phyloP scores from a whole-genome alignment of 1,140 invertebrate species.

The Chironomus striatipennis region DNA sequence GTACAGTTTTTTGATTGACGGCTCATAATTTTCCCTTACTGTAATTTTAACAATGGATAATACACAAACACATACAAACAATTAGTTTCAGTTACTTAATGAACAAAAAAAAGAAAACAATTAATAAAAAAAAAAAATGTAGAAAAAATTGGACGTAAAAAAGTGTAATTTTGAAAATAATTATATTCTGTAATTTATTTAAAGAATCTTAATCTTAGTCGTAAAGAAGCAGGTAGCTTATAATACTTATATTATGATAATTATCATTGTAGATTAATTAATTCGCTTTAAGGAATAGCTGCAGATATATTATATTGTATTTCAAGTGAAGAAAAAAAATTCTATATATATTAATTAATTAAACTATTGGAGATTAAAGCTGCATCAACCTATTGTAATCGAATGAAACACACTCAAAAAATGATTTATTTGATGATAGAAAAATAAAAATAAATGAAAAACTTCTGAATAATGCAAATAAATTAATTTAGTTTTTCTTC shows the following conservation, averaged over 20 bases:
- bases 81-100: conserved; percentile 8
- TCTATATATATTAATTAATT: neutral
- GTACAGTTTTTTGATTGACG: neutral
- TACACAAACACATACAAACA: neutral
- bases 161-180: neutral
- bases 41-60: neutral
- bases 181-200: conserved; percentile 15
- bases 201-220: neutral
- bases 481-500: too few relatives aligned
- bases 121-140: neutral
- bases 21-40: conserved; percentile 1
- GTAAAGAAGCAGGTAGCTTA: neutral
- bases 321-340: neutral
- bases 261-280: conserved; percentile 8
- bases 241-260: neutral
- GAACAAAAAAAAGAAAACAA: neutral
- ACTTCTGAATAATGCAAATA: too few relatives aligned
- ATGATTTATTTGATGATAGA: neutral
- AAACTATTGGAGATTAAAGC: neutral
- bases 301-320: neutral
- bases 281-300: conserved; percentile 1
- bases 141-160: neutral
- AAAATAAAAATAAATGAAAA: too few relatives aligned
- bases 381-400: neutral
- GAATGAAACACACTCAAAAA: neutral